Evolutionary conservation across 2,797 vertebrate species (phyloP).

Genomic region (Muscicapa comitata): DNA sequence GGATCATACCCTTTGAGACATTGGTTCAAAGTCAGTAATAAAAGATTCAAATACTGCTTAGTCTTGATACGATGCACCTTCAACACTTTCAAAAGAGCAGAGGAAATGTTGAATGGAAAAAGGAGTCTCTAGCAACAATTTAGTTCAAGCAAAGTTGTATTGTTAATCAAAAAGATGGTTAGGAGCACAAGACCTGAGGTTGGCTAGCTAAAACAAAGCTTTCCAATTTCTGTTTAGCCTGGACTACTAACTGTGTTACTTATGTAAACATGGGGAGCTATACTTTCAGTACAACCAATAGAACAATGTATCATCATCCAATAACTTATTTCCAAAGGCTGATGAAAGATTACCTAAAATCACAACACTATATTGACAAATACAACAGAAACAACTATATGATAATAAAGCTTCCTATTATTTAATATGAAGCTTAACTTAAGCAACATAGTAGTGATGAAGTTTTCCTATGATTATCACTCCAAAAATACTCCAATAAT

Average conservation of each 20-base stretch:
- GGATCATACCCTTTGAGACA: neutral
- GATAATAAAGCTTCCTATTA: neutral
- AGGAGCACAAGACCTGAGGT: neutral
- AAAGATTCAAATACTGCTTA: neutral
- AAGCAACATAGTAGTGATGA: neutral
- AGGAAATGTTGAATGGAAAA: neutral
- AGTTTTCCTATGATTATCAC: neutral
- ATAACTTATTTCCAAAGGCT: neutral
- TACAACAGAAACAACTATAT: neutral
- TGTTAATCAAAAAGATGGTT: neutral
- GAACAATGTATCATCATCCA: neutral
- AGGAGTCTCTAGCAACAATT: neutral
- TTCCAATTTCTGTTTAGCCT: neutral
- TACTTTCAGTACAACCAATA: neutral
- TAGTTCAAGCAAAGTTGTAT: neutral
- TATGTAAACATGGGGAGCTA: neutral
- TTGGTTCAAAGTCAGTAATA: neutral
- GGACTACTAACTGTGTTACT: neutral
- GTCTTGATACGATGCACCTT: neutral
- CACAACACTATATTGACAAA: neutral
- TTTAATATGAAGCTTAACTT: neutral
- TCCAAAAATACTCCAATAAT: neutral
- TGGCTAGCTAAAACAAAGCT: neutral
- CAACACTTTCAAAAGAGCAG: neutral
- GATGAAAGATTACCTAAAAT: neutral